These are phyloP conservation scores for Stramonita haemastoma DNA, from an alignment of 2,888 invertebrate species.

Conservation along the genomic window DNA sequence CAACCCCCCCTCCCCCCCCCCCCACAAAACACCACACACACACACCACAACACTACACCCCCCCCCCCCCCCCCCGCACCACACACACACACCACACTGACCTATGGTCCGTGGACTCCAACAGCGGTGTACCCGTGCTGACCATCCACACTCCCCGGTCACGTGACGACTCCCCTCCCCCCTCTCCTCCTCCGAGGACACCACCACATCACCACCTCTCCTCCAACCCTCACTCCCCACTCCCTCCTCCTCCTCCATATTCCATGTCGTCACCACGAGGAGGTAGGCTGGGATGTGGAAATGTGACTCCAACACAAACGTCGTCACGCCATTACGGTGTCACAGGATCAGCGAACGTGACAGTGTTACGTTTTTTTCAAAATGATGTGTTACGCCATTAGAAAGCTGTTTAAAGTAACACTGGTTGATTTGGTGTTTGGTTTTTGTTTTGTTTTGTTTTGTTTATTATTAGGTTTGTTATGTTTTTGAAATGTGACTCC, in stretches of 20 bases:
- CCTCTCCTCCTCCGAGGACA: neutral
- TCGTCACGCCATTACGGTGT: no score
- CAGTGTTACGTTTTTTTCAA: no score
- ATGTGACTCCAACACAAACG: no score
- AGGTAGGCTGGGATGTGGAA: no score
- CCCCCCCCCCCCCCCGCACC: neutral
- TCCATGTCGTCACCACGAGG: neutral
- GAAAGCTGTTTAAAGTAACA: no score
- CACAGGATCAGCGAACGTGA: no score
- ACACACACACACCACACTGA: constrained; percentile 18
- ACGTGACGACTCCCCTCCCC: neutral
- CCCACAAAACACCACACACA: neutral
- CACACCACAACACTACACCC: neutral
- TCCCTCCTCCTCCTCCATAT: neutral
- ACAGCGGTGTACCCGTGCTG: constrained; percentile 32
- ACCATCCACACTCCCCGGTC: constrained; percentile 33
- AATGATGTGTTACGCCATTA: no score
- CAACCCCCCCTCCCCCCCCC: neutral
- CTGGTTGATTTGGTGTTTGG: no score
- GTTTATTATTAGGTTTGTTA: no score
- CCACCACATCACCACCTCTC: neutral
- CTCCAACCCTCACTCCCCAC: neutral
- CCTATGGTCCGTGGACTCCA: constrained; percentile 23
- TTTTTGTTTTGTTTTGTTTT: no score
- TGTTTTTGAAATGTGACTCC: no score